Evolutionary conservation across 2,888 invertebrate genomes (phyloP).

Genomic region (Notodonta ziczac): DNA sequence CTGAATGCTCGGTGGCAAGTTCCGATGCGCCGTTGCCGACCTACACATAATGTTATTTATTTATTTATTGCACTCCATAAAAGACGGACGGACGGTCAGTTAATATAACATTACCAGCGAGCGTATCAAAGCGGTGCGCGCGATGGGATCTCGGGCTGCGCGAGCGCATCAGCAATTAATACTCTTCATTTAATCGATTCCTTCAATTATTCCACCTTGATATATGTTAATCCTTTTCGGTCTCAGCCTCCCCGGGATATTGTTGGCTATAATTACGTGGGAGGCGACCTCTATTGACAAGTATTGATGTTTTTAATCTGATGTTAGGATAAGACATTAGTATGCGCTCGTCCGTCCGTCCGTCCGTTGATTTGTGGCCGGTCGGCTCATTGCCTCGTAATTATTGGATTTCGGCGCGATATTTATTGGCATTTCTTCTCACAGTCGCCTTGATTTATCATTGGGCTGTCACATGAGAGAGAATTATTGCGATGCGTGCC

Average conservation of each 20-base stretch:
- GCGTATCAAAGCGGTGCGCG: conserved; percentile 55
- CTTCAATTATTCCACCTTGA: conserved; percentile 83
- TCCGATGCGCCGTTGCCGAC: conserved; percentile 37
- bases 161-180: conserved; percentile 82
- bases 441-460: conserved; percentile 77
- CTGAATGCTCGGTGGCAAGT: conserved; percentile 52
- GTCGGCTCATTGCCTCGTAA: conserved; percentile 80
- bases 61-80: conserved; percentile 40
- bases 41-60: conserved; percentile 41
- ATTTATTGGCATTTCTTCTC: conserved; percentile 81
- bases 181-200: conserved; percentile 84
- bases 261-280: conserved; percentile 83
- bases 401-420: conserved; percentile 82
- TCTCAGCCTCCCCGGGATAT: conserved; percentile 78
- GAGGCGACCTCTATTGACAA: conserved; percentile 83
- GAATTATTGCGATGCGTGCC: conserved; percentile 68
- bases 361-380: conserved; percentile 77
- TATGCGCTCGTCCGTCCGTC: conserved; percentile 75
- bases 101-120: conserved; percentile 53
- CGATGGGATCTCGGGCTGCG: conserved; percentile 66
- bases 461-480: conserved; percentile 65
- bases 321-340: conserved; percentile 84
- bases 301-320: conserved; percentile 85
- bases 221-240: conserved; percentile 81
- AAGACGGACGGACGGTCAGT: conserved; percentile 47